Evolutionary conservation across 30 jellyfish, hydroid and myxozoan species (phyloP), one percentile per base, ranked within the genome.

Genomic region (Hydra vulgaris): DNA sequence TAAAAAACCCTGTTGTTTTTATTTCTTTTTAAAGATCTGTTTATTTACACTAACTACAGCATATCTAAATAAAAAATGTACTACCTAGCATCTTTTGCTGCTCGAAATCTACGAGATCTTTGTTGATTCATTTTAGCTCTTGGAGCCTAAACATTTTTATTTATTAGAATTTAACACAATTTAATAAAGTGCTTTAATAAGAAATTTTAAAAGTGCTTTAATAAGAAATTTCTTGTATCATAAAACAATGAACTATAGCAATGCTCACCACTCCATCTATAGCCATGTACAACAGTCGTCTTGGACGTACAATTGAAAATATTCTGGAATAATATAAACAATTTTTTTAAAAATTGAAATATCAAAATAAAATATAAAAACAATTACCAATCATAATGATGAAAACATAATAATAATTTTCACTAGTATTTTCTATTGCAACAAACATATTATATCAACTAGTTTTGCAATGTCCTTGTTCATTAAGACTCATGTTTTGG

Each of bases 51-150:
- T n/a, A n/a, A n/a, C n/a, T n/a, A n/a, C n/a, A n/a, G n/a, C n/a
- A n/a, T n/a, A n/a, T n/a, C n/a, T n/a, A n/a, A n/a, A n/a, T n/a
- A n/a, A n/a, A n/a, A n/a, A n/a, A n/a, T n/a, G n/a, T 15, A 17
- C 19, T 21, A 94, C 99, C 88, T 95, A 17, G 96, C 74, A 40
- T 95, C 99, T 27, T 86, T 95, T 19, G 99, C 95, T 52, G 99
- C 96, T 79, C 99, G 71, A 74, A 95, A 95, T 75, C 99, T 83
- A 54, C 99, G 40, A 26, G 99, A 95, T 71, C 99, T 85, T 73
- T 95, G 99, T 87, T 95, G 99, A 79, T 95, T 95, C 99, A 95
- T 95, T 79, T 95, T 95, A 54, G 99, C 99, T 74, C 99, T 72
- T 80, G 99, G 99, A 18, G 99, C 99, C 99, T 95, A 26, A 77